Evolutionary conservation across 1,140 invertebrate genomes (phyloP).

Genomic region (Drosophila kanapiae): DNA sequence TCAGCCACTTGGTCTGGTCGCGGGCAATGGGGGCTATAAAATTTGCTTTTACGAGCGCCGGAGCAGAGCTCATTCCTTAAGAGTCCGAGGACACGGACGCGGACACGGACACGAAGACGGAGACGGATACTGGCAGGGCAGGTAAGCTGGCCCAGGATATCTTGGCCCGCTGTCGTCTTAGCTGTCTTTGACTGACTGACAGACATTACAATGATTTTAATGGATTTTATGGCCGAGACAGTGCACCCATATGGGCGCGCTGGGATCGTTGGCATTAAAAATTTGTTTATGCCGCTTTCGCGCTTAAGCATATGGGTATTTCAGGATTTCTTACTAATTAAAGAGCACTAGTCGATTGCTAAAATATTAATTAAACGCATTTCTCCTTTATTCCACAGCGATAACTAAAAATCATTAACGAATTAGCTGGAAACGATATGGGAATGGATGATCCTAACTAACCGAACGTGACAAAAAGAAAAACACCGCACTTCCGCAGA

Average conservation of each 20-base stretch:
- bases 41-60: conserved; percentile 73
- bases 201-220: conserved; percentile 83
- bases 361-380: conserved; percentile 30
- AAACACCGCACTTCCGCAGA: neutral
- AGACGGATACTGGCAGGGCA: conserved; percentile 20
- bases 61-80: conserved; percentile 48
- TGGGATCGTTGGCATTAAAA: conserved; percentile 56
- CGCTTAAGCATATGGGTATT: conserved; percentile 59
- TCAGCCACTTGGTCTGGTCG: conserved; percentile 33
- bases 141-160: conserved; percentile 52
- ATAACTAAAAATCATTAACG: conserved; percentile 53
- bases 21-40: conserved; percentile 65
- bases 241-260: conserved; percentile 71
- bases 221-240: conserved; percentile 74
- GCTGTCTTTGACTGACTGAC: conserved; percentile 63
- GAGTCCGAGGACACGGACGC: conserved; percentile 38
- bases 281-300: conserved; percentile 57
- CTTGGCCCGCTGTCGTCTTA: conserved; percentile 30
- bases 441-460: conserved; percentile 16
- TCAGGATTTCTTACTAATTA: conserved; percentile 58
- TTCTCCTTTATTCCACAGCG: conserved; percentile 46
- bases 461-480: conserved; percentile 3
- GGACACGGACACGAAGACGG: conserved; percentile 16
- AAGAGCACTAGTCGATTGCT: conserved; percentile 8
- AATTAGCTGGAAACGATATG: conserved; percentile 10